A percentile compares a stretch with the other conserved stretches of the same genome.
These are phyloP conservation scores for Mylabris phalerata DNA, from an alignment of 1,140 invertebrate species.

Conservation along the genomic window DNA sequence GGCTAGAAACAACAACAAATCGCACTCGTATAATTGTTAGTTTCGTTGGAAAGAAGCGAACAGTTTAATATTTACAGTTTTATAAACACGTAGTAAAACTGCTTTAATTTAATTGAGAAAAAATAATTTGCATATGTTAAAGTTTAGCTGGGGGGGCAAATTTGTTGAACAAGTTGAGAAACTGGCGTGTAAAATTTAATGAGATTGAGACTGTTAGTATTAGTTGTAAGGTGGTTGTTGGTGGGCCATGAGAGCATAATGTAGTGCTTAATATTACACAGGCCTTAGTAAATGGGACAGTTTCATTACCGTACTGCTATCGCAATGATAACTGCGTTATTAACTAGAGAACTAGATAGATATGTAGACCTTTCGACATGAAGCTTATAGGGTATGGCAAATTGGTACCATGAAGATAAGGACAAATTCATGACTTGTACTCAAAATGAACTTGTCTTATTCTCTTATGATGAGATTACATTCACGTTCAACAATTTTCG, in stretches of 20 bases:
- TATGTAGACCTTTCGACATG: slow-evolving; percentile 29
- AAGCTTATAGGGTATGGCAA: slow-evolving; percentile 13
- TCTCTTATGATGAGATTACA: too few species aligned
- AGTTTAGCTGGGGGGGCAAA: neutral
- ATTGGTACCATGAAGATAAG: slow-evolving; percentile 11
- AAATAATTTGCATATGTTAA: neutral
- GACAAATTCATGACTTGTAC: slow-evolving; percentile 12
- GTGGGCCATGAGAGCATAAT: slow-evolving; percentile 21
- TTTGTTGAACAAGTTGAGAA: neutral
- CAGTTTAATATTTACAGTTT: too few species aligned
- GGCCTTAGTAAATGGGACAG: slow-evolving; percentile 28
- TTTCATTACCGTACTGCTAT: slow-evolving; percentile 26
- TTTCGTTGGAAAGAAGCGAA: too few species aligned
- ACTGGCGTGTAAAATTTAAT: slow-evolving; percentile 19
- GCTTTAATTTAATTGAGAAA: neutral
- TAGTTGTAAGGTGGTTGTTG: slow-evolving; percentile 4
- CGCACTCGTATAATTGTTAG: too few species aligned
- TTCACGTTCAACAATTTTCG: too few species aligned
- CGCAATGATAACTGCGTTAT: slow-evolving; percentile 28
- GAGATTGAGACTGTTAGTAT: slow-evolving; percentile 8
- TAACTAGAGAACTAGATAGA: slow-evolving; percentile 28
- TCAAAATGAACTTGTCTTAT: neutral
- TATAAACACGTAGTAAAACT: neutral
- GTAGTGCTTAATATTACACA: slow-evolving; percentile 28
- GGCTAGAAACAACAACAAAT: too few species aligned